Percentiles rank a stretch among this genome's conserved stretches.
These are phyloP conservation scores for Zaprionus ghesquierei DNA, from an alignment of 1,140 invertebrate genomes.

Conservation along the genomic window DNA sequence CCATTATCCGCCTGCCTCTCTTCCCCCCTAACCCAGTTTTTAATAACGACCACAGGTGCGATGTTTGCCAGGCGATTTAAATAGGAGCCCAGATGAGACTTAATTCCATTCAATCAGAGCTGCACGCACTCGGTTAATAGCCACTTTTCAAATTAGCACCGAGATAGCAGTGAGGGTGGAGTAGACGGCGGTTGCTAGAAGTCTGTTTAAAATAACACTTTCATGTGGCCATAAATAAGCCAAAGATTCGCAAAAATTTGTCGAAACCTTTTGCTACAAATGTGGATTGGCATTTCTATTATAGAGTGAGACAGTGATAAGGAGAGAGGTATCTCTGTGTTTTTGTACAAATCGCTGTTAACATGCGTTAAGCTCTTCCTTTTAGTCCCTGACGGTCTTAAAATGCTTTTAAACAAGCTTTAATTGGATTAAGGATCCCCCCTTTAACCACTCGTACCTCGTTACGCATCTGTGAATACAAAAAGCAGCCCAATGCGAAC, in stretches of 20 bases:
- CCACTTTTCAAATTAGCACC: constrained; percentile 47
- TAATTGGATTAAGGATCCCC: background rate
- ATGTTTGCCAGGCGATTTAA: constrained; percentile 39
- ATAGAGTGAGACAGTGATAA: background rate
- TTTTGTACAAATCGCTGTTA: constrained; percentile 45
- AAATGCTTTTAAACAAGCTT: constrained; percentile 24
- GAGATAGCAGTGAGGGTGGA: background rate
- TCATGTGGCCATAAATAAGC: constrained; percentile 47
- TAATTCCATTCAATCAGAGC: background rate
- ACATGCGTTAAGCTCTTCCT: constrained; percentile 22
- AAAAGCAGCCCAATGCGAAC: constrained; percentile 53
- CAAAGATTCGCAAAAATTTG: constrained; percentile 42
- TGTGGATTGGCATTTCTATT: constrained; percentile 23
- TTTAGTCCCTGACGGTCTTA: constrained; percentile 11
- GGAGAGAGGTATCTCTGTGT: background rate
- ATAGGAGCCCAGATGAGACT: background rate
- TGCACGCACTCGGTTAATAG: constrained; percentile 19
- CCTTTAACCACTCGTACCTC: constrained; percentile 9
- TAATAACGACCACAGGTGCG: constrained; percentile 45
- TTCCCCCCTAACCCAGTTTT: background rate
- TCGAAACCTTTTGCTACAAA: constrained; percentile 12
- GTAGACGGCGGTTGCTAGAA: background rate
- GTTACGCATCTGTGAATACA: constrained; percentile 11
- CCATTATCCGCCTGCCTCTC: background rate
- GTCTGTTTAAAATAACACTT: constrained; percentile 38